Conservation (phyloP, 2,888 invertebrate genomes). For the Aradus depressus region DNA sequence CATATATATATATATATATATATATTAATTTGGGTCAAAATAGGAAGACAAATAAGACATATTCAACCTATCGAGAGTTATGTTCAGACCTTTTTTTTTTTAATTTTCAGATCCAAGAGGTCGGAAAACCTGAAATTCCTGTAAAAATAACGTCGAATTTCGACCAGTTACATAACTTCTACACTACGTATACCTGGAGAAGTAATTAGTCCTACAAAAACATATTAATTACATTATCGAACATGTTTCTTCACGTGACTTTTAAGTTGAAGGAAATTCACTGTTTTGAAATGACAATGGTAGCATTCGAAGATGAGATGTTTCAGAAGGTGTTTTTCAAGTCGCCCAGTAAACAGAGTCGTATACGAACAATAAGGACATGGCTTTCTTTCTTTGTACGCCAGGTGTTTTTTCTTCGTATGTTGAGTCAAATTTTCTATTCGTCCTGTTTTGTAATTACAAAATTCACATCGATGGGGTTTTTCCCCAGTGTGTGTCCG, state of each 20-base stretch:
- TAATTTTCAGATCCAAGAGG: too few relatives aligned
- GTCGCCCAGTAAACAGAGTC: slow-evolving; percentile 1
- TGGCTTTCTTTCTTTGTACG: slow-evolving; percentile 1
- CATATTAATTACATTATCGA: background rate
- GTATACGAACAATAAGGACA: slow-evolving; percentile 7
- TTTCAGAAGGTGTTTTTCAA: background rate
- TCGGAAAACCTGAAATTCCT: too few relatives aligned
- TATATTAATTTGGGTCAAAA: too few relatives aligned
- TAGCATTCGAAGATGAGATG: slow-evolving; percentile 2
- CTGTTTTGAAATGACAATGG: slow-evolving; percentile 6
- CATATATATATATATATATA: too few relatives aligned
- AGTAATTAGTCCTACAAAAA: too few relatives aligned
- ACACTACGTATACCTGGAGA: too few relatives aligned
- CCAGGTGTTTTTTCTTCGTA: slow-evolving; percentile 2
- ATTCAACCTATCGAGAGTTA: too few relatives aligned
- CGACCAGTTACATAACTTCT: too few relatives aligned
- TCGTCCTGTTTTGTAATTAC: background rate
- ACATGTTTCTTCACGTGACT: slow-evolving; percentile 11
- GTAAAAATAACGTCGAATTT: too few relatives aligned
- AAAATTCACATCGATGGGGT: slow-evolving; percentile 4
- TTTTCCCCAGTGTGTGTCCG: slow-evolving; percentile 11
- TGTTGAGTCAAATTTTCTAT: slow-evolving; percentile 6
- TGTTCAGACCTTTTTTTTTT: too few relatives aligned
- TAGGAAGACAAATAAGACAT: too few relatives aligned
- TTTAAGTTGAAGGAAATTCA: background rate